These are phyloP conservation scores for Trachymyrmex septentrionalis DNA, from an alignment of 1,140 invertebrate species.

Conservation along the genomic window DNA sequence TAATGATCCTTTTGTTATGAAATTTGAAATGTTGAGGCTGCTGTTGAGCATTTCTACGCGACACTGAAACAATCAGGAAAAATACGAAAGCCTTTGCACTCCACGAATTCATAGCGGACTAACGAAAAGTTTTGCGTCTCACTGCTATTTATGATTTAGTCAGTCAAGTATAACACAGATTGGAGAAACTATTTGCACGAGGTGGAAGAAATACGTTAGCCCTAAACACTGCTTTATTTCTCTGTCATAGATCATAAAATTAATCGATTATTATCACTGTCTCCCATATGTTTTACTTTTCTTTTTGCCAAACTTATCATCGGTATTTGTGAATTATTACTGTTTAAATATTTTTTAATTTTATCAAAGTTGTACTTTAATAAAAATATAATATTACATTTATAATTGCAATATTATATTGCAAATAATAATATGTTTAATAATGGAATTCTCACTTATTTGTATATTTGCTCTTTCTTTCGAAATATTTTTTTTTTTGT, in stretches of 20 bases:
- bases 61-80: conserved; percentile 4
- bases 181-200: conserved; percentile 23
- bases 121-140: conserved; percentile 17
- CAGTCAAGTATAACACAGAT: conserved; percentile 9
- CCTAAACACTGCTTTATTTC: background rate
- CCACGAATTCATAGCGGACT: conserved; percentile 38
- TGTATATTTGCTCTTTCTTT: no score
- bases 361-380: background rate
- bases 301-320: background rate
- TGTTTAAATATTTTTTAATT: background rate
- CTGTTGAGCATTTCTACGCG: background rate
- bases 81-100: conserved; percentile 32
- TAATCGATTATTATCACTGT: conserved; percentile 9
- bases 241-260: conserved; percentile 12
- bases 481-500: background rate
- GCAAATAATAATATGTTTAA: no score
- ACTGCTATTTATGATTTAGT: conserved; percentile 41
- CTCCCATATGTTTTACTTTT: background rate
- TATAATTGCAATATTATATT: no score
- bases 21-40: background rate
- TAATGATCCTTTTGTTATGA: conserved; percentile 10
- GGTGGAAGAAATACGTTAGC: background rate
- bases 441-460: no score
- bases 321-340: background rate
- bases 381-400: background rate